phyloP scores from a whole-genome alignment of 2,797 vertebrate species.

The Hippopotamyrus pictus region DNA sequence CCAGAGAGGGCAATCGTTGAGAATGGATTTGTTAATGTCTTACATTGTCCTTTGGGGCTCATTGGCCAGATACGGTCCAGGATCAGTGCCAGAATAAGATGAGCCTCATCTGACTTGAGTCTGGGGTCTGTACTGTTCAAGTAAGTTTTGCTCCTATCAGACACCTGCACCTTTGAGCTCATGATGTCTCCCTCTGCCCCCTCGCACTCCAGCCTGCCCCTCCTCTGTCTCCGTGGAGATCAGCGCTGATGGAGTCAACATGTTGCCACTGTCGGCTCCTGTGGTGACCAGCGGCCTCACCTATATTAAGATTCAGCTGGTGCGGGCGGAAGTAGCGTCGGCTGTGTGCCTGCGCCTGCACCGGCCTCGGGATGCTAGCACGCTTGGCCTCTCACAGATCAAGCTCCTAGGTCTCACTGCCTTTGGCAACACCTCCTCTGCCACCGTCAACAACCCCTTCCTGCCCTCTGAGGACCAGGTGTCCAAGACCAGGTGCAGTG shows the following conservation, averaged over 20 bases:
- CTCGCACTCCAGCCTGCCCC: conserved; percentile 74
- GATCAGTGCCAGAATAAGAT: background rate
- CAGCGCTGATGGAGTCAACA: conserved; percentile 93
- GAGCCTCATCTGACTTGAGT: background rate
- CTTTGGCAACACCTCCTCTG: conserved; percentile 95
- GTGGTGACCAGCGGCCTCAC: conserved; percentile 94
- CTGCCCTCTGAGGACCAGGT: conserved; percentile 97
- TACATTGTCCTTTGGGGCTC: background rate
- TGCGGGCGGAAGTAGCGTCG: conserved; percentile 94
- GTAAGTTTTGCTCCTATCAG: background rate
- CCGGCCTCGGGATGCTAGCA: conserved; percentile 91
- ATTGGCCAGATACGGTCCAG: background rate
- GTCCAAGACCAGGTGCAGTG: conserved; percentile 87
- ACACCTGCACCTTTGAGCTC: background rate
- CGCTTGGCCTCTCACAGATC: conserved; percentile 91
- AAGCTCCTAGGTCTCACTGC: conserved; percentile 92
- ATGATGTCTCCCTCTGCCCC: background rate
- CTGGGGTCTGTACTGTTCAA: background rate
- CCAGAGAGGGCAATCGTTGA: background rate
- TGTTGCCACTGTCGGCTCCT: conserved; percentile 92
- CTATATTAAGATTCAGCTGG: conserved; percentile 96
- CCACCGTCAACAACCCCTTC: conserved; percentile 96
- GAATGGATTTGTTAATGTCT: background rate
- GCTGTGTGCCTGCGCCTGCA: conserved; percentile 92
- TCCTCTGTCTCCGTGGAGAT: conserved; percentile 98